These are phyloP conservation scores for Takifugu bimaculatus DNA, from an alignment of 2,113 vertebrate species.

Conservation along the genomic window DNA sequence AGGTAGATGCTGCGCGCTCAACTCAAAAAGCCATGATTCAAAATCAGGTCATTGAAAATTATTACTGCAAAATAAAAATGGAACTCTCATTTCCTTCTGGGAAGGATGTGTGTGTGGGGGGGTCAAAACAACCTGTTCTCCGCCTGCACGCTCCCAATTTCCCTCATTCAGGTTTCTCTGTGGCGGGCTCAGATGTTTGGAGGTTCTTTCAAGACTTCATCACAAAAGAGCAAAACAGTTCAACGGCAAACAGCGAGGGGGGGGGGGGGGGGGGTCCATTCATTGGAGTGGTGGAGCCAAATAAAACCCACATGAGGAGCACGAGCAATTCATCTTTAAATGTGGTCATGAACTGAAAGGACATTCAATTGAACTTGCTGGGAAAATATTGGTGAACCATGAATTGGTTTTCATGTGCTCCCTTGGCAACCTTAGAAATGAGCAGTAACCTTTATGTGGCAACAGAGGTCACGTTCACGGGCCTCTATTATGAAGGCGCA, in stretches of 20 bases:
- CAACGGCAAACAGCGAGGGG: conserved; percentile 6
- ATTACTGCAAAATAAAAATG: background rate
- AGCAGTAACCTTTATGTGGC: background rate
- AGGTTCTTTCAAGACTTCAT: conserved; percentile 17
- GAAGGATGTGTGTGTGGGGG: no score
- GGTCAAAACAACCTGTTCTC: background rate
- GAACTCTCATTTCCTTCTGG: background rate
- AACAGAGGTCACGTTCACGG: conserved; percentile 28
- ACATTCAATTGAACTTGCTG: conserved; percentile 52
- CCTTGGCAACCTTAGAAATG: conserved; percentile 27
- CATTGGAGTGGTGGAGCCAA: conserved; percentile 32
- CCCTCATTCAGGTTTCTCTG: conserved; percentile 3
- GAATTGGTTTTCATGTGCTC: conserved; percentile 43
- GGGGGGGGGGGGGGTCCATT: conserved; percentile 13
- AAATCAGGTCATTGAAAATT: background rate
- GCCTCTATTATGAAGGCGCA: conserved; percentile 22
- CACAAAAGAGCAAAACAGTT: conserved; percentile 21
- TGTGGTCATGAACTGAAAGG: conserved; percentile 43
- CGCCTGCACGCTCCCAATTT: conserved; percentile 3
- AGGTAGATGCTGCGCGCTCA: no score
- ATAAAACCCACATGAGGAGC: conserved; percentile 40
- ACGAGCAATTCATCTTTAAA: conserved; percentile 52
- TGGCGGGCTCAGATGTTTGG: conserved; percentile 23
- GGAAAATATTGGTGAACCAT: conserved; percentile 32
- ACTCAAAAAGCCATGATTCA: background rate